Conservation (phyloP, 1,140 invertebrate genomes). For the Brachionus rubens region DNA sequence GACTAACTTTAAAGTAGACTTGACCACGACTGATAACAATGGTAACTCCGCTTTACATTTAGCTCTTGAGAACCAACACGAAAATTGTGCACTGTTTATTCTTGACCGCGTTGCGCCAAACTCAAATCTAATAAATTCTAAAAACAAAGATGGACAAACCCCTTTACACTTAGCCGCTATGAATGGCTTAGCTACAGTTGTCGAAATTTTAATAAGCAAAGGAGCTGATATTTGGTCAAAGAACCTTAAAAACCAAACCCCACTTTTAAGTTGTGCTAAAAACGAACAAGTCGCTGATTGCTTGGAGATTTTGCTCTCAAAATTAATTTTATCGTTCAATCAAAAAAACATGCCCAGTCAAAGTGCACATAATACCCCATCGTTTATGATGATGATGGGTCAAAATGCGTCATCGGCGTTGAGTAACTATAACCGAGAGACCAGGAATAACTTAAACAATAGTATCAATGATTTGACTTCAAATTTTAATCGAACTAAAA, state of each 20-base stretch:
- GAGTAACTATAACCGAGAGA: neutral
- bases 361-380: constrained; percentile 25
- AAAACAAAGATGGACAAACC: constrained; percentile 71
- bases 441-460: constrained; percentile 26
- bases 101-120: neutral
- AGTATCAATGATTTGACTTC: constrained; percentile 12
- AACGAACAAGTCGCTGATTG: constrained; percentile 40
- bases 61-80: constrained; percentile 22
- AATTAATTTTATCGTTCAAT: neutral
- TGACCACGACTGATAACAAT: neutral
- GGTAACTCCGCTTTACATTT: constrained; percentile 41
- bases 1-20: neutral
- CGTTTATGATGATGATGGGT: constrained; percentile 36
- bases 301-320: constrained; percentile 17
- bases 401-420: constrained; percentile 21
- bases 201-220: constrained; percentile 44
- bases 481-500: constrained; percentile 27
- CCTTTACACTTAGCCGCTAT: constrained; percentile 87
- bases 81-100: constrained; percentile 29
- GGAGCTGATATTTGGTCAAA: constrained; percentile 8
- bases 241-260: constrained; percentile 27
- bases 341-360: neutral
- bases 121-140: constrained; percentile 49
- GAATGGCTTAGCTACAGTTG: constrained; percentile 50
- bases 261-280: constrained; percentile 33